Base-by-base conservation (phyloP, 2,113 vertebrate genomes). In the Plestiodon gilberti region DNA sequence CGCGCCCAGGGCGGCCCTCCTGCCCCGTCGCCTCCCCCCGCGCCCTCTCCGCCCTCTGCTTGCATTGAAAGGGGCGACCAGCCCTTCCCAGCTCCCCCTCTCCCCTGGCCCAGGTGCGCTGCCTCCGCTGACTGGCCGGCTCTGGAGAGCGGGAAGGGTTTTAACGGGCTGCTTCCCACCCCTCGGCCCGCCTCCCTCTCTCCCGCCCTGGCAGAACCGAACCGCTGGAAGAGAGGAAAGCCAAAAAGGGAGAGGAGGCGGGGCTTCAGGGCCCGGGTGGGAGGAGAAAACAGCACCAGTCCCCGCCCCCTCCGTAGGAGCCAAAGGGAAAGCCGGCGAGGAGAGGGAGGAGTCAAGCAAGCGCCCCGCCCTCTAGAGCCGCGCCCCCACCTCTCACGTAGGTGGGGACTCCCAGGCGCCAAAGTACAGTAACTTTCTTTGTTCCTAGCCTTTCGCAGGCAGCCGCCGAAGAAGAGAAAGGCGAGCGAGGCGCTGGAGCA, bases 101-200 rank as follows among this genome's bases (percentile, higher is more conserved):
- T 3, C 25, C 6, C 40, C 0, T 0, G 43, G 20, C 1, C 33
- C 3, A 1, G 67, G 13, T 11, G 10, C 38, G 0, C 14, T 3
- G 2, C 30, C n/a, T 2, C 48, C 65, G 48, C 59, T 35, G 18
- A 88, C 71, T 93, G 57, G 0, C 15, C 78, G 55, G 8, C 71
- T 20, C 48, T 13, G 7, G 4, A 0, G 43, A 35, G 55, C 83
- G 33, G 73, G 69, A 43, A 30, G 11, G 25, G 40, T 89, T 90
- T 90, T 76, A 93, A 92, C 1, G 52, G 70, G 65, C 18, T 1
- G 43, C 62, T 40, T 25, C 52, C 48, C 65, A 10, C 40, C 5
- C 13, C 7, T 1, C 1, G 38, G 6, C 3, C 80, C 43, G 11
- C 65, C 55, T 4, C 57, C 48, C 14, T 17, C 18, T 13, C 43